Evolutionary conservation across 2,888 invertebrate species (phyloP).

Genomic region (Digitonthophagus gazella): DNA sequence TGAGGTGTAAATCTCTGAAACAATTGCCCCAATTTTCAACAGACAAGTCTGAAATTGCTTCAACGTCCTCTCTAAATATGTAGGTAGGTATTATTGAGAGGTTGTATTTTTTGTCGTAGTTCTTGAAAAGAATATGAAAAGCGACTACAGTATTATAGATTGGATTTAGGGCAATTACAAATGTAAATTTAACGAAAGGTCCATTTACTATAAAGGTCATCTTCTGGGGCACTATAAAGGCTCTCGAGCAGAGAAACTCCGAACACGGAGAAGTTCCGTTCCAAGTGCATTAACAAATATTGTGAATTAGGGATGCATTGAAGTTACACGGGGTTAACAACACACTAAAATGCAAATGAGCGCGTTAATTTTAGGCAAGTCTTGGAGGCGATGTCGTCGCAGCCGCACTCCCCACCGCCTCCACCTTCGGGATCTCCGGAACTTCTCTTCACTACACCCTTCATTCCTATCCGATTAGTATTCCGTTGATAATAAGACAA

Average conservation of each 20-base stretch:
- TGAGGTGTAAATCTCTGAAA: not conserved
- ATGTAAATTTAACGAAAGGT: not conserved
- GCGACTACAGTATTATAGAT: too few species aligned
- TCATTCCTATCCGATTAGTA: conserved; percentile 42
- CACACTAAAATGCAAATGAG: conserved; percentile 44
- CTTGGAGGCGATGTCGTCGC: conserved; percentile 27
- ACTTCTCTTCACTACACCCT: conserved; percentile 14
- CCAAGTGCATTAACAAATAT: conserved; percentile 23
- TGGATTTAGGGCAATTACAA: not conserved
- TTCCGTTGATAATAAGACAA: conserved; percentile 38
- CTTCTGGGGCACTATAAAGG: not conserved
- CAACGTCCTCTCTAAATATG: not conserved
- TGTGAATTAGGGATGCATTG: conserved; percentile 41
- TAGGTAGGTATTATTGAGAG: too few species aligned
- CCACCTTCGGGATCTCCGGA: conserved; percentile 9
- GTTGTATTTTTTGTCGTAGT: too few species aligned
- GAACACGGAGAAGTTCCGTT: conserved; percentile 14
- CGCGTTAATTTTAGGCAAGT: conserved; percentile 41
- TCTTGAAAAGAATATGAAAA: too few species aligned
- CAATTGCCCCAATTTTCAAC: not conserved
- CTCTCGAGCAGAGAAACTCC: not conserved
- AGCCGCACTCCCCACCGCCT: conserved; percentile 10
- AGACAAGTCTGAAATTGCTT: not conserved
- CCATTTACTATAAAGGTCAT: not conserved
- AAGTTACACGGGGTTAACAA: conserved; percentile 44